Conservation (phyloP, 2,797 vertebrate genomes). For the Mormyrops boulengeri region DNA sequence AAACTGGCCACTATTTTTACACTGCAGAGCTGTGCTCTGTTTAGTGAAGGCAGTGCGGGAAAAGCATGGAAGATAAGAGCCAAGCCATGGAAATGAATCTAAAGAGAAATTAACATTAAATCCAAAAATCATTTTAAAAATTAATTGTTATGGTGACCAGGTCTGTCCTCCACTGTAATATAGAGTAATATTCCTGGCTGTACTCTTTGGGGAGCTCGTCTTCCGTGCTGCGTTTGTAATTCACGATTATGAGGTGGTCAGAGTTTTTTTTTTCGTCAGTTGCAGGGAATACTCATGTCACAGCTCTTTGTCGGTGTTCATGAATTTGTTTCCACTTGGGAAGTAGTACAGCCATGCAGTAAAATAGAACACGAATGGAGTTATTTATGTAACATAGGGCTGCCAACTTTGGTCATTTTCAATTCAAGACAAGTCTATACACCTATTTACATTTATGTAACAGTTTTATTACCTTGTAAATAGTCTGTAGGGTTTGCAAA, state of each 20-base stretch:
- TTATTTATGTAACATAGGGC: constrained; percentile 18
- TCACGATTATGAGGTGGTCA: constrained; percentile 54
- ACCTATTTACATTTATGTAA: neutral
- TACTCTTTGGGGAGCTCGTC: constrained; percentile 50
- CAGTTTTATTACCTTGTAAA: neutral
- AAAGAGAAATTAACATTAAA: neutral
- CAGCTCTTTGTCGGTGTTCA: constrained; percentile 70
- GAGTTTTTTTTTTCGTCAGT: constrained; percentile 55
- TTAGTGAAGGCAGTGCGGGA: neutral
- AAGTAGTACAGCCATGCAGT: constrained; percentile 46
- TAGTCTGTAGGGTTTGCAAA: neutral
- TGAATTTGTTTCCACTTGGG: constrained; percentile 62
- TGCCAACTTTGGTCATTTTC: neutral
- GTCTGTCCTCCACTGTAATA: neutral
- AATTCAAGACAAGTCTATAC: neutral
- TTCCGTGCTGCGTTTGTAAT: constrained; percentile 40
- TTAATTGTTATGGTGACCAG: neutral
- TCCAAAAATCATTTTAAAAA: neutral
- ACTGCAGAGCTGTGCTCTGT: neutral
- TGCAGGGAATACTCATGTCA: constrained; percentile 51
- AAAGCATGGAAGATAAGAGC: neutral
- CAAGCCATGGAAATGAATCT: neutral
- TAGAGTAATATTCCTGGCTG: constrained; percentile 35
- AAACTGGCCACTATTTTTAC: neutral
- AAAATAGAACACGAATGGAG: constrained; percentile 26